Evolutionary conservation across 2,113 vertebrate genomes (phyloP), one percentile per base, ranked within the genome.

Genomic region (Protobothrops mucrosquamatus): DNA sequence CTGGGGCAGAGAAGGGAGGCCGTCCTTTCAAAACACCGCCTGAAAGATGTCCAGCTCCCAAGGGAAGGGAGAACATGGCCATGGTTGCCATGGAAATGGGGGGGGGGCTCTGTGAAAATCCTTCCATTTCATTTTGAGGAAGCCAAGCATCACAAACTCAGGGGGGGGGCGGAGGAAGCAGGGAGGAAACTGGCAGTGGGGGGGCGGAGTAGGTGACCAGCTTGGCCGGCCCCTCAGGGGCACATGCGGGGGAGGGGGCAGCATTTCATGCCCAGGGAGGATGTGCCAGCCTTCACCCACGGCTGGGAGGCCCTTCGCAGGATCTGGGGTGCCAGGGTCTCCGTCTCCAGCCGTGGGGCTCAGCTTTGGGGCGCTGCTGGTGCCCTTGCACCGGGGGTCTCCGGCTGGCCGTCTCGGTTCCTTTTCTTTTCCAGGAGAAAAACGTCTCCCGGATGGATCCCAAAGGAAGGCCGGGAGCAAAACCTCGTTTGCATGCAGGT

Each of bases 71-170:
- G 54, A 43, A 54, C 48, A 5, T 6, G 5, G 93, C 48, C 18
- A 24, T 1, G 24, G 87, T 93, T 86, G 91, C 87, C 29, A 93
- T 48, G 48, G 93, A 46, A 93, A 89, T 74, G 2, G 18, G 54
- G 2, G 52, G 5, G 57, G 87, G 24, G n/a, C 51, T 29, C n/a
- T 22, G 14, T 3, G 12, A 85, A 92, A 89, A 54, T 4, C 8
- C 43, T 89, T n/a, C 43, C n/a, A 61, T 91, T 91, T 93, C 64
- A 89, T 56, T 56, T 20, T 0, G 69, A 57, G 56, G 87, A 86
- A 85, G 90, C 46, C 51, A 85, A 85, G 23, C 56, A 7, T 46
- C 86, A 51, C 12, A 69, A 69, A 12, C 29, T n/a, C 11, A 51
- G 51, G 29, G 6, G 86, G 34, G 39, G 46, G n/a, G n/a, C 3